These are phyloP conservation scores for Asbolus verrucosus DNA, from an alignment of 1,140 invertebrate species.

Conservation along the genomic window DNA sequence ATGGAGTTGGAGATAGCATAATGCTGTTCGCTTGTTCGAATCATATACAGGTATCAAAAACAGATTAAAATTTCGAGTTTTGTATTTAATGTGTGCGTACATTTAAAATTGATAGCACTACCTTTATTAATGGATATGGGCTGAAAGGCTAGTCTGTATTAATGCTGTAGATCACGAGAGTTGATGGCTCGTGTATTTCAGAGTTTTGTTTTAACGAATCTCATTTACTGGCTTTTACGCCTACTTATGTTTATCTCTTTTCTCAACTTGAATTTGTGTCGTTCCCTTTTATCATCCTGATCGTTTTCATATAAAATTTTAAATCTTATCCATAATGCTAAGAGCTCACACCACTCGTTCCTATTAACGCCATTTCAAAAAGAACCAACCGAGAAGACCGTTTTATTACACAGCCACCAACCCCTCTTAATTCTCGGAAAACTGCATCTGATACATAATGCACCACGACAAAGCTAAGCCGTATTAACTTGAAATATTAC, in stretches of 20 bases:
- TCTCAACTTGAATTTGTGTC: conserved; percentile 42
- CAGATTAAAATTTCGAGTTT: conserved; percentile 60
- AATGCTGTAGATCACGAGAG: conserved; percentile 53
- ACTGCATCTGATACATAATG: conserved; percentile 32
- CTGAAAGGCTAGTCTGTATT: conserved; percentile 50
- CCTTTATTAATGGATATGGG: conserved; percentile 57
- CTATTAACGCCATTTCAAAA: neutral
- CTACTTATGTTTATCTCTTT: conserved; percentile 51
- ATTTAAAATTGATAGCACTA: conserved; percentile 56
- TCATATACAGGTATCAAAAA: conserved; percentile 58
- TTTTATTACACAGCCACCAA: conserved; percentile 10
- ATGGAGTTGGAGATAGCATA: conserved; percentile 58
- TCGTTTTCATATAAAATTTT: conserved; percentile 46
- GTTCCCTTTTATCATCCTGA: conserved; percentile 47
- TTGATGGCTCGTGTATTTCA: conserved; percentile 51
- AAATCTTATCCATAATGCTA: conserved; percentile 31
- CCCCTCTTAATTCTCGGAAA: conserved; percentile 15
- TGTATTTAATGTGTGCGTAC: conserved; percentile 53
- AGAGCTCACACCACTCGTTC: conserved; percentile 11
- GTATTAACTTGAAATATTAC: conserved; percentile 37
- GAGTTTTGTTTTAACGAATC: conserved; percentile 55
- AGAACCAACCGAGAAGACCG: neutral
- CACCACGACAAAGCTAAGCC: conserved; percentile 33
- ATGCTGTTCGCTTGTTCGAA: conserved; percentile 60
- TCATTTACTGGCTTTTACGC: conserved; percentile 56